Percentiles rank a stretch among this genome's conserved stretches.
These are phyloP conservation scores for Orthonychiurus folsomi DNA, from an alignment of 2,888 invertebrate species.

Conservation along the genomic window DNA sequence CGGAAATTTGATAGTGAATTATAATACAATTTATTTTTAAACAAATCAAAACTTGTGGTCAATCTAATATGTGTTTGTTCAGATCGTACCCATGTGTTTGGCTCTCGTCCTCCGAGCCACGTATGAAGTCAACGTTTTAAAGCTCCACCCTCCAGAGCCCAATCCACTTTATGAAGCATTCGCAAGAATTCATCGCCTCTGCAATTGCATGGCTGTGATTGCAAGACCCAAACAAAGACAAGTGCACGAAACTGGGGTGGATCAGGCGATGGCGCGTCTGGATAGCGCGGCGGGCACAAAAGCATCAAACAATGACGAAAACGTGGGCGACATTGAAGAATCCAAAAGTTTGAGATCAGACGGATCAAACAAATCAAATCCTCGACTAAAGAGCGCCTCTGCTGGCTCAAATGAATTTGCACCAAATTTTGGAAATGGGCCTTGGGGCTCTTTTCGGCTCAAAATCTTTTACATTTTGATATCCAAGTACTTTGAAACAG, in stretches of 20 bases:
- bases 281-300: too few relatives aligned
- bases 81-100: too few relatives aligned
- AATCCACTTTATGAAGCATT: neutral
- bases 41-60: too few relatives aligned
- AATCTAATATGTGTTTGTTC: too few relatives aligned
- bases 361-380: too few relatives aligned
- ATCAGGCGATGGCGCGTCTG: too few relatives aligned
- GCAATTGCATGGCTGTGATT: neutral
- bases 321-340: too few relatives aligned
- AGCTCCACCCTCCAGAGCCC: neutral
- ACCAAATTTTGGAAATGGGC: neutral
- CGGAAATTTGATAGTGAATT: conserved; percentile 48
- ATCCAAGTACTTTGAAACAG: conserved; percentile 49
- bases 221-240: neutral
- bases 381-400: too few relatives aligned
- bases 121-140: neutral
- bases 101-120: conserved; percentile 43
- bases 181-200: neutral
- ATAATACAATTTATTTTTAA: too few relatives aligned
- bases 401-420: neutral
- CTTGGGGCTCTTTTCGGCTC: conserved; percentile 39
- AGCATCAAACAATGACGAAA: too few relatives aligned
- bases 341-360: too few relatives aligned
- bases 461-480: conserved; percentile 45
- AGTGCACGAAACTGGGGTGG: too few relatives aligned